Percentiles rank a stretch among this genome's conserved stretches.
phyloP scores from a whole-genome alignment of 2,888 invertebrate species.

The Tethea ocularis region DNA sequence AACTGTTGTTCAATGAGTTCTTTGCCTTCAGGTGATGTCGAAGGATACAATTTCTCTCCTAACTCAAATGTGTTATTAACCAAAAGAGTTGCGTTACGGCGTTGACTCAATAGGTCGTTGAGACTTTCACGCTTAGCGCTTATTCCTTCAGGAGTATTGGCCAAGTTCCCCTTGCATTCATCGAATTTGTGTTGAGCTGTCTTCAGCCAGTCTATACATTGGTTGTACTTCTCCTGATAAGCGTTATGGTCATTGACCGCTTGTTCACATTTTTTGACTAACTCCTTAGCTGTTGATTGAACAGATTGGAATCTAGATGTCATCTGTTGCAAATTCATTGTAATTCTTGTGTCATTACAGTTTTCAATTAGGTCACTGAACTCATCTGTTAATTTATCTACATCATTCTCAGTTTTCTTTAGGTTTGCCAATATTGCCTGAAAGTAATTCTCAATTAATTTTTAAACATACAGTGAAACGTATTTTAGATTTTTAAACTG shows the following conservation, averaged over 20 bases:
- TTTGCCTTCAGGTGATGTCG: slow-evolving; percentile 93
- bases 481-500: slow-evolving; percentile 55
- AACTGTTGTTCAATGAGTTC: slow-evolving; percentile 93
- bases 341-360: slow-evolving; percentile 93
- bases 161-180: slow-evolving; percentile 85
- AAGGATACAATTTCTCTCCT: slow-evolving; percentile 94
- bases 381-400: slow-evolving; percentile 93
- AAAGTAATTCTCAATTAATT: slow-evolving; percentile 34
- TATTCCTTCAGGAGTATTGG: slow-evolving; percentile 88
- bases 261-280: slow-evolving; percentile 96
- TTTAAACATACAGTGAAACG: slow-evolving; percentile 8
- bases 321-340: slow-evolving; percentile 94
- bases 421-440: slow-evolving; percentile 90
- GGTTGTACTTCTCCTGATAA: slow-evolving; percentile 92
- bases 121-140: slow-evolving; percentile 87
- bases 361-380: slow-evolving; percentile 93
- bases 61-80: slow-evolving; percentile 93
- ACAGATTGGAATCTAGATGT: slow-evolving; percentile 95
- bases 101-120: slow-evolving; percentile 89
- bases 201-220: slow-evolving; percentile 92
- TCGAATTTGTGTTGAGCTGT: slow-evolving; percentile 89
- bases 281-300: slow-evolving; percentile 94
- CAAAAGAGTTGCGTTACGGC: slow-evolving; percentile 88
- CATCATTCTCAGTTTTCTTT: slow-evolving; percentile 92
- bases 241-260: slow-evolving; percentile 91